Evolutionary conservation across 2,113 vertebrate species (phyloP).

Genomic region (Sapajus apella): DNA sequence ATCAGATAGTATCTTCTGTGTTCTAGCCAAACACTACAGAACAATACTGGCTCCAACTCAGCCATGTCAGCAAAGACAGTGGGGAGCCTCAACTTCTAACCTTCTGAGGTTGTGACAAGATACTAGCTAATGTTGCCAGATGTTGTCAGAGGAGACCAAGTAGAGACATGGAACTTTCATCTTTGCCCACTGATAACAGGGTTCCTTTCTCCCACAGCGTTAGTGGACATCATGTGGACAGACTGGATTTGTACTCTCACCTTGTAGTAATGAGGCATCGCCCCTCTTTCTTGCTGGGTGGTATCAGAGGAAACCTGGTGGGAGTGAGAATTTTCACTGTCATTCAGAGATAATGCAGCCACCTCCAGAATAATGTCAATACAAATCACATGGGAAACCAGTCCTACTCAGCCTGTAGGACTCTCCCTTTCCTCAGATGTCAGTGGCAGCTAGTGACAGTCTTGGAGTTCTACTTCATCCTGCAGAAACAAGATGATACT

Average conservation of each 20-base stretch:
- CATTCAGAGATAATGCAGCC: neutral
- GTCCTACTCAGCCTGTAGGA: neutral
- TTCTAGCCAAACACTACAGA: neutral
- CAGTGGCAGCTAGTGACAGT: neutral
- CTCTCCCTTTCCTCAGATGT: fast-evolving
- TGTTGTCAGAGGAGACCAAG: neutral
- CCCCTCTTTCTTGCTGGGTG: neutral
- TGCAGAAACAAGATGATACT: neutral
- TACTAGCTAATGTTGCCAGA: neutral
- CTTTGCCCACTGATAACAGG: neutral
- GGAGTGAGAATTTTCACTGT: neutral
- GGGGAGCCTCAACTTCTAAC: neutral
- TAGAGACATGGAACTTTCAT: neutral
- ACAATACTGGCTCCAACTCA: neutral
- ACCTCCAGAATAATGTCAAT: neutral
- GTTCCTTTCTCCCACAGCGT: fast-evolving
- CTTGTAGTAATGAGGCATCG: neutral
- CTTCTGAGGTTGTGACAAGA: neutral
- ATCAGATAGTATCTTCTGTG: neutral
- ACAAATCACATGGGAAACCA: neutral
- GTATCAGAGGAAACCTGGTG: neutral
- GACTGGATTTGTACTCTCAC: neutral
- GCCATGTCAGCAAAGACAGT: neutral
- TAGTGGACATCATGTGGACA: neutral
- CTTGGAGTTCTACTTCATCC: neutral